Percentiles rank a stretch among this genome's conserved stretches.
Evolutionary conservation across 1,140 invertebrate species (phyloP).

Genomic region (Araneus ventricosus): DNA sequence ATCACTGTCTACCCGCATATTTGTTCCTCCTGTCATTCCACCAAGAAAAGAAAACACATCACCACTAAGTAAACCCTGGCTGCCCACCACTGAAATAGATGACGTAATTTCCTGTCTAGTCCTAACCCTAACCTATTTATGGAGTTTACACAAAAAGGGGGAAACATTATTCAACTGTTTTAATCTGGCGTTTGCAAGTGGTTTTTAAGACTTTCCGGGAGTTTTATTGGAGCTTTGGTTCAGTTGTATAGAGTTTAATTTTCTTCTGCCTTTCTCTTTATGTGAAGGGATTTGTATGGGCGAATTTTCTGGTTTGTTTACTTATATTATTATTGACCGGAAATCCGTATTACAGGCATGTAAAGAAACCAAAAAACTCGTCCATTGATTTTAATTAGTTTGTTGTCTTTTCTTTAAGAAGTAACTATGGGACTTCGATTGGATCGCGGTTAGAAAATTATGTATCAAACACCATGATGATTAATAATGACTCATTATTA

Average conservation of each 20-base stretch:
- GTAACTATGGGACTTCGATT: not conserved
- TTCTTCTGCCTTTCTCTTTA: not conserved
- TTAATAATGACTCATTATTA: no score
- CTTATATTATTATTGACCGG: no score
- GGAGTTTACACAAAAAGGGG: not conserved
- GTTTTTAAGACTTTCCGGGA: not conserved
- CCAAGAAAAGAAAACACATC: slow-evolving; percentile 24
- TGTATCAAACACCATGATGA: no score
- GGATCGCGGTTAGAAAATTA: not conserved
- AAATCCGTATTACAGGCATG: no score
- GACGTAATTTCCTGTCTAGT: slow-evolving; percentile 31
- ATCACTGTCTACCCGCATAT: slow-evolving; percentile 16
- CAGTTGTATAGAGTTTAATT: not conserved
- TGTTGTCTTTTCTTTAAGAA: not conserved
- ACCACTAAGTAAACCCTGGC: slow-evolving; percentile 4
- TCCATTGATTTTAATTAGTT: not conserved
- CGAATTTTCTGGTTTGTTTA: no score
- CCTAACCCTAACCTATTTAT: not conserved
- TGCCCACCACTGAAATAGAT: slow-evolving; percentile 6
- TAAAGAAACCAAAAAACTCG: no score
- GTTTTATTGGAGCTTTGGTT: not conserved
- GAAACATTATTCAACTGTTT: slow-evolving; percentile 28
- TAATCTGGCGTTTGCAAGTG: not conserved
- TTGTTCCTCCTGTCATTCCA: slow-evolving; percentile 24
- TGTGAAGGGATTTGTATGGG: not conserved